Evolutionary conservation across 2,113 vertebrate species (phyloP).

Genomic region (Piliocolobus tephrosceles): DNA sequence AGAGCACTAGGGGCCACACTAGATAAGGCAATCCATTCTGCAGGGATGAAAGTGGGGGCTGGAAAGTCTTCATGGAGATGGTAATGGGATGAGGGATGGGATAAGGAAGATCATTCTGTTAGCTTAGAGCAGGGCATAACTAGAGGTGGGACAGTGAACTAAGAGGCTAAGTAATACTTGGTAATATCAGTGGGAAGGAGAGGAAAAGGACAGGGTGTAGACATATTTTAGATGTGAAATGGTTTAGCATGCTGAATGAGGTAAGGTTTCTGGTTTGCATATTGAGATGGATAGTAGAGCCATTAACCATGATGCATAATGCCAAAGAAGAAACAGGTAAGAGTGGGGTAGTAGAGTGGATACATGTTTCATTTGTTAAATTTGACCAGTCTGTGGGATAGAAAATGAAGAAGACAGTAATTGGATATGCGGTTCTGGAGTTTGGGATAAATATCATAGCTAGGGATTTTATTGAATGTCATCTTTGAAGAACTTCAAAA

Average conservation of each 20-base stretch:
- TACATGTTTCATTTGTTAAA: not conserved
- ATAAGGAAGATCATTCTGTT: not conserved
- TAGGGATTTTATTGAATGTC: not conserved
- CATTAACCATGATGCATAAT: not conserved
- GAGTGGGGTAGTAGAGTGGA: not conserved
- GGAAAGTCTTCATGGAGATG: not conserved
- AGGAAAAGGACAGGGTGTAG: not conserved
- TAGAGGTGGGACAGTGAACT: not conserved
- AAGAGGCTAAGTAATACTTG: not conserved
- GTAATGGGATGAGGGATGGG: not conserved
- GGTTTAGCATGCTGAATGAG: not conserved
- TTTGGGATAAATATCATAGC: not conserved
- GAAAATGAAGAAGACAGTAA: not conserved
- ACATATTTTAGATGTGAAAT: not conserved
- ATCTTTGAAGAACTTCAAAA: constrained; percentile 25
- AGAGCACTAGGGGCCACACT: not conserved
- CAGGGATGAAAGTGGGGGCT: not conserved
- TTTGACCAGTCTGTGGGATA: not conserved
- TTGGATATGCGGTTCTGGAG: not conserved
- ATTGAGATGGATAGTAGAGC: not conserved
- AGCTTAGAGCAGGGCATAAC: not conserved
- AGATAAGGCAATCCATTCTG: not conserved
- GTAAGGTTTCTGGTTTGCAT: not conserved
- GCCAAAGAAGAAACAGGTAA: not conserved
- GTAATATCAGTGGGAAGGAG: not conserved